phyloP scores from a whole-genome alignment of 2,797 vertebrate genomes.

The Galago senegalensis region DNA sequence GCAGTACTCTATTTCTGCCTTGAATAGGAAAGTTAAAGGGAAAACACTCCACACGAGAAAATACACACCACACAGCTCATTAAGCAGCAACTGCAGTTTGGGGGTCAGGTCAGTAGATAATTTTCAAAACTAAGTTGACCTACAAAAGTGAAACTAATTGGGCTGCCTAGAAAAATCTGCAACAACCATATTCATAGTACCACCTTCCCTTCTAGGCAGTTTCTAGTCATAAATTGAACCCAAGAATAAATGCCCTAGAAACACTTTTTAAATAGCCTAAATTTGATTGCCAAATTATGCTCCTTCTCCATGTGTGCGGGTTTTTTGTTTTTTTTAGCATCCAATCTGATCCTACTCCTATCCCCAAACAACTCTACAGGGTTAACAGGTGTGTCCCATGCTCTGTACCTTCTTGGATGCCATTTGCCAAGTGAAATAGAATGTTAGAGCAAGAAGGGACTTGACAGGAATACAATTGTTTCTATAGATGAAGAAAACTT shows the following conservation, averaged over 20 bases:
- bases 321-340: neutral
- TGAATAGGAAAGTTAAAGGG: constrained; percentile 37
- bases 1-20: neutral
- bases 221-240: constrained; percentile 67
- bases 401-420: neutral
- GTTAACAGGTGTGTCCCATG: neutral
- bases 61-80: neutral
- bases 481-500: constrained; percentile 24
- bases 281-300: constrained; percentile 35
- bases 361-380: neutral
- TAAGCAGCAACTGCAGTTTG: neutral
- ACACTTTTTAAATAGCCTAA: constrained; percentile 53
- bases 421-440: neutral
- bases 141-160: constrained; percentile 57
- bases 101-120: neutral
- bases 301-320: neutral
- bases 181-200: neutral
- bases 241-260: constrained; percentile 64
- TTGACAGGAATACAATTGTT: neutral
- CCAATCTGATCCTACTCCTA: neutral
- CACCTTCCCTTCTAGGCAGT: neutral
- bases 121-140: constrained; percentile 65
- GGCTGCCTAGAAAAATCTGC: neutral
- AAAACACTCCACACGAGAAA: constrained; percentile 42
- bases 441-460: neutral